Base-by-base conservation (phyloP, 2,888 invertebrate genomes). In the Brachypterus glaber region DNA sequence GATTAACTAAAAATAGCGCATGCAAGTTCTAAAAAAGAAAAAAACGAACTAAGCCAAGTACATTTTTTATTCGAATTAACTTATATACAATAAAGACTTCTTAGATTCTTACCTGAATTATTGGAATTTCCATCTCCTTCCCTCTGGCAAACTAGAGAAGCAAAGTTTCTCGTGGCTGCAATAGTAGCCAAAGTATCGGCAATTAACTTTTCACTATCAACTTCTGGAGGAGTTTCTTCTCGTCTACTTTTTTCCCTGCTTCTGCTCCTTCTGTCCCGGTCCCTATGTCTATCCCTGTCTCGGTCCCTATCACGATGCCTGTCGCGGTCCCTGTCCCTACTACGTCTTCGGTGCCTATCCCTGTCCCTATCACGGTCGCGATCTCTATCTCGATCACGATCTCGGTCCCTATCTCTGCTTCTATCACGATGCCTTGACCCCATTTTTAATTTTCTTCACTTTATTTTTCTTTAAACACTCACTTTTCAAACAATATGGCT, bases 111-210 rank as follows among this genome's bases (percentile, higher is more conserved):
- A 60, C 60, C 59, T 32, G 56, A 53, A 40, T 55, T 56, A 32
- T 58, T 58, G 3, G 59, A 58, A 40, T 55, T 55, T 5, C 54
- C 47, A 24, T 63, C 62, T 8, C 58, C 58, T 40, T 56, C 56
- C 41, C 58, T 61, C 25, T 52, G 50, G 52, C 44, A 38, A 16
- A 64, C 63, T 55, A 57, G 57, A 46, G 56, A 60, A 54, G 68
- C 77, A 70, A 68, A 66, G 71, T 68, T 62, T 68, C 67, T 71
- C 56, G 49, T 72, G 54, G 60, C 70, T 45, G 54, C 70, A 48
- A 58, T 61, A 5, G 57, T 72, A 48, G 57, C 68, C 49, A 65
- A 67, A 53, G 55, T 75, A 65, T 49, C 72, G 38, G 70, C 70
- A 27, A 68, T 70, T 49, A 68, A 66, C 59, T 55, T 68, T 51